Base-by-base conservation (phyloP, 2,797 vertebrate genomes). In the Schizothorax lantsangensis region DNA sequence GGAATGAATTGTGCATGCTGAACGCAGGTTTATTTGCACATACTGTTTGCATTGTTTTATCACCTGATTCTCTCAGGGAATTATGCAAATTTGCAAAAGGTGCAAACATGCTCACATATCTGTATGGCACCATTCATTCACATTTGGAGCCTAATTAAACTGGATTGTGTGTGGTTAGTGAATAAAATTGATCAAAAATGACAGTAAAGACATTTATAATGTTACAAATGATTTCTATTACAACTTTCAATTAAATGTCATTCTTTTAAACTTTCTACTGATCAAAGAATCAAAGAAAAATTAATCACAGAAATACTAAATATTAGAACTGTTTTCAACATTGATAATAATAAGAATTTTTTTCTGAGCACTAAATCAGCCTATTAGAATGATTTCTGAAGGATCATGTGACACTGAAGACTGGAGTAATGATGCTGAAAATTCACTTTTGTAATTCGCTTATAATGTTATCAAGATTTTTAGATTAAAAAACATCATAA, bases 21-120 rank as follows among this genome's bases (percentile, higher is more conserved):
- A 57, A 79, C 5, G 2, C 23, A 43, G 57, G 9, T 64, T 40
- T 80, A 80, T 64, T 45, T 59, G 14, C 33, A 17, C 12, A 26
- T 38, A 43, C 36, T 62, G 38, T 79, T 62, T 26, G 54, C 36
- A 79, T 40, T 26, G 49, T 14, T 78, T 38, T 36, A 14, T 33
- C 74, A 78, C 49, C 33, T 57, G 74, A 77, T 77, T 54, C 30
- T 36, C 47, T 36, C 17, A 78, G n/a, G 54, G 54, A 38, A 57
- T 38, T 59, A 26, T 40, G 36, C 23, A 79, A 79, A 62, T 79
- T 3, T 0, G 23, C 1, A 19, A 79, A 19, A 0, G 2, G 15
- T 79, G 23, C 23, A n/a, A 79, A 78, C 9, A 21, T 77, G 47
- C 9, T 33, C 11, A 12, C 33, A 40, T n/a, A 14, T 77, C 33